Evolutionary conservation across 2,797 vertebrate genomes (phyloP).

Genomic region (Buceros bicornis): DNA sequence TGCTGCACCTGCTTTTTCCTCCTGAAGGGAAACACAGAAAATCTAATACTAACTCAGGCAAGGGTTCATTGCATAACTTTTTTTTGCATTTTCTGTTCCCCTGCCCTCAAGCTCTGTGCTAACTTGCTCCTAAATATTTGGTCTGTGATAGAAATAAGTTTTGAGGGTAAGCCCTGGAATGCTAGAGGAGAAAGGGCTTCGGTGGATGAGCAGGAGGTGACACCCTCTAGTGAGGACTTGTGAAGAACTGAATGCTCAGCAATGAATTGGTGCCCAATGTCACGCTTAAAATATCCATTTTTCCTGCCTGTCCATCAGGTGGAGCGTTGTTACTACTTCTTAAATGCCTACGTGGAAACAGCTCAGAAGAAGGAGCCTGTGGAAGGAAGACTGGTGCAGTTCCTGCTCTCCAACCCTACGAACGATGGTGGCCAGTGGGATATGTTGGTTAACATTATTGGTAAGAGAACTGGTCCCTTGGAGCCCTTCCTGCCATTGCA

Average conservation of each 20-base stretch:
- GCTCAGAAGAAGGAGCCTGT: conserved; percentile 92
- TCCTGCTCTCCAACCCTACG: conserved; percentile 92
- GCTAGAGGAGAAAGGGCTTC: neutral
- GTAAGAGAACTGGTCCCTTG: conserved; percentile 75
- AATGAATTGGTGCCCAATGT: neutral
- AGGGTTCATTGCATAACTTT: neutral
- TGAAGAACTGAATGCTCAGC: neutral
- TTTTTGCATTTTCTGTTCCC: neutral
- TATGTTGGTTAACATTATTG: conserved; percentile 97
- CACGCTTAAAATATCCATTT: neutral
- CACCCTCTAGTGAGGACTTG: neutral
- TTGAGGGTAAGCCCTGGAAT: neutral
- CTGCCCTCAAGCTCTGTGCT: neutral
- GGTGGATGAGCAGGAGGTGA: neutral
- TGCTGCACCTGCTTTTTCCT: neutral
- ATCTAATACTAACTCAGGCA: neutral
- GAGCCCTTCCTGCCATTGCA: neutral
- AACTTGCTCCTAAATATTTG: neutral
- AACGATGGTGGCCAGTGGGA: conserved; percentile 99
- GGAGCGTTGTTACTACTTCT: conserved; percentile 94
- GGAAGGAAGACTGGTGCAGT: conserved; percentile 93
- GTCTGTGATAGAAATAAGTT: neutral
- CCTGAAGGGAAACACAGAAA: neutral
- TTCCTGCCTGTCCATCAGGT: conserved; percentile 78
- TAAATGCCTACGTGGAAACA: conserved; percentile 93